Evolutionary conservation across 2,113 vertebrate species (phyloP).

Genomic region (Vidua macroura): DNA sequence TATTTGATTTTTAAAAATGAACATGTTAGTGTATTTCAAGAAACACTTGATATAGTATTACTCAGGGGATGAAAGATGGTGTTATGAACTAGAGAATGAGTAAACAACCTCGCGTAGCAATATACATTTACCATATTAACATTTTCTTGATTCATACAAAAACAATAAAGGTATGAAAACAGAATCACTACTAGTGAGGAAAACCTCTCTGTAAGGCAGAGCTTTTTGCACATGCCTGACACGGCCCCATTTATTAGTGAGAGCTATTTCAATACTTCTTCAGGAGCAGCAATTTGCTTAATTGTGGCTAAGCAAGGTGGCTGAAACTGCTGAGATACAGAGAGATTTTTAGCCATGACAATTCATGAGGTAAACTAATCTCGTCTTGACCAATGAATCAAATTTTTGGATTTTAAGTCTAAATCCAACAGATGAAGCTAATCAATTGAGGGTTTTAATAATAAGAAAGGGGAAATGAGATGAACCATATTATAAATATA

Average conservation of each 20-base stretch:
- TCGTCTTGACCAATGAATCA: not conserved
- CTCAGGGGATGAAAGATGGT: constrained; percentile 17
- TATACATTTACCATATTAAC: constrained; percentile 31
- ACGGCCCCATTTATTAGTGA: not conserved
- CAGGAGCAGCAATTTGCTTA: constrained; percentile 37
- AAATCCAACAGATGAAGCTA: constrained; percentile 24
- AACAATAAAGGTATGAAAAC: constrained; percentile 28
- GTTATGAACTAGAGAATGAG: constrained; percentile 23
- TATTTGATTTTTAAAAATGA: constrained; percentile 47
- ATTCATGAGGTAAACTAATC: constrained; percentile 23
- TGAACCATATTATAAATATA: not conserved
- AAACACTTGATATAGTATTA: constrained; percentile 16
- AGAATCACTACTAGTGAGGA: constrained; percentile 5
- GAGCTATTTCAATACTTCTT: constrained; percentile 18
- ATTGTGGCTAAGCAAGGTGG: constrained; percentile 28
- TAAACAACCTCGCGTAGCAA: not conserved
- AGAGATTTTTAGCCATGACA: not conserved
- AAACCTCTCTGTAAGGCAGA: not conserved
- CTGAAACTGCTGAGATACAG: constrained; percentile 12
- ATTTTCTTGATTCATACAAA: constrained; percentile 44
- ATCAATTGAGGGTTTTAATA: not conserved
- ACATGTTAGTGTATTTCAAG: constrained; percentile 35
- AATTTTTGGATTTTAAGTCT: not conserved
- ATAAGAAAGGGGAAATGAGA: not conserved
- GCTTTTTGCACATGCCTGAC: not conserved